Evolutionary conservation across 2,113 vertebrate species (phyloP), one percentile per base, ranked within the genome.

Genomic region (Vulpes vulpes): DNA sequence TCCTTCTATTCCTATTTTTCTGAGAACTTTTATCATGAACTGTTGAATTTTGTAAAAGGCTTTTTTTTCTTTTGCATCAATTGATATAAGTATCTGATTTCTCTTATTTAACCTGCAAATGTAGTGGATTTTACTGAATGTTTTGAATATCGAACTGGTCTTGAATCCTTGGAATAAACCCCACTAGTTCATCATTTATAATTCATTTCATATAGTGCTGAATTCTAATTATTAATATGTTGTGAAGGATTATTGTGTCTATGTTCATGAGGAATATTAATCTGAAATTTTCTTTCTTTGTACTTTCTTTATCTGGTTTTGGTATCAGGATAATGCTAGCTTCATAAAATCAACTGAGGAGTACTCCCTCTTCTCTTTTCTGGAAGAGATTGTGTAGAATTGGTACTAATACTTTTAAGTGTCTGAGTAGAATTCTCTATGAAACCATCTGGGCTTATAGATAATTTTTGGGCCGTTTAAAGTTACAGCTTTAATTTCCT

Each of bases 311-410:
- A 23, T 7, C 11, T 55, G 9, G 11, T 32, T 74, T 49, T 60
- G 25, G 43, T 53, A 53, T 86, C 62, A 67, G 25, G 25, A 49
- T 89, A 49, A 76, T 89, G 32, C 27, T 49, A 62, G 4, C 55
- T 76, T 76, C 55, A 95, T 78, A 84, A 95, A 84, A 43, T 84
- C 59, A 95, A 76, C 43, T 90, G 25, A 65, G 8, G 55, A 60
- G 17, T 30, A 30, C 43, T 43, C 16, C 27, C 5, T 69, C 69
- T 57, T 74, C 11, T 74, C 16, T 59, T 73, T 73, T 71, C 55
- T 60, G 53, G 55, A 30, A 15, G 35, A 74, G 67, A 89, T 12
- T 43, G 8, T 71, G 51, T 57, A 88, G 65, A 71, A 23, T 67
- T 81, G 51, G 3, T 38, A 35, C 69, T 69, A 43, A 55, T 91